These are phyloP conservation scores for Muricea muricata DNA, from an alignment of 92 coral and sea anemone genomes.

Conservation along the genomic window DNA sequence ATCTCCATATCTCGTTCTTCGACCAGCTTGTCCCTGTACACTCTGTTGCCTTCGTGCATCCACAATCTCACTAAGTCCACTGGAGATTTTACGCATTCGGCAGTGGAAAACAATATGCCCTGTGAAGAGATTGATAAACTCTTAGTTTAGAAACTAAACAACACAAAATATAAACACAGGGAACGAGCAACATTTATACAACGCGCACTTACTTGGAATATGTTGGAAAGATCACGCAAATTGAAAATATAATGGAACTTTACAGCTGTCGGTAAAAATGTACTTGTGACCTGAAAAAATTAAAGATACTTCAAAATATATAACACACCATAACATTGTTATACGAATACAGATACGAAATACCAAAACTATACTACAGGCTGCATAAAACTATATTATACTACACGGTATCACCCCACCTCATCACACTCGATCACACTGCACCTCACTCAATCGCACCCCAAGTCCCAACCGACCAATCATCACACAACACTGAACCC, in stretches of 20 bases:
- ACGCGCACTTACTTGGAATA: conserved; percentile 79
- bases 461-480: too few relatives aligned
- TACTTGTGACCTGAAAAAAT: conserved; percentile 82
- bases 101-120: conserved; percentile 90
- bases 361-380: background rate
- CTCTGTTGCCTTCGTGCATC: conserved; percentile 99
- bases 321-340: too few relatives aligned
- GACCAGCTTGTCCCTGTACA: conserved; percentile 91
- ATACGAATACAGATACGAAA: too few relatives aligned
- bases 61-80: conserved; percentile 93
- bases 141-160: background rate
- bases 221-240: conserved; percentile 97
- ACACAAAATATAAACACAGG: background rate
- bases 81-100: conserved; percentile 90
- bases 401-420: background rate
- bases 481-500: too few relatives aligned
- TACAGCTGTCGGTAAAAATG: conserved; percentile 96
- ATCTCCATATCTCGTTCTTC: conserved; percentile 92
- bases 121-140: conserved; percentile 13
- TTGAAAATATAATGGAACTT: conserved; percentile 98
- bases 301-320: background rate
- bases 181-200: background rate
- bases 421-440: too few relatives aligned
- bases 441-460: background rate
- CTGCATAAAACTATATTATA: background rate